Evolutionary conservation across 1,140 invertebrate genomes (phyloP).

Genomic region (Pemphigus obesinymphae): DNA sequence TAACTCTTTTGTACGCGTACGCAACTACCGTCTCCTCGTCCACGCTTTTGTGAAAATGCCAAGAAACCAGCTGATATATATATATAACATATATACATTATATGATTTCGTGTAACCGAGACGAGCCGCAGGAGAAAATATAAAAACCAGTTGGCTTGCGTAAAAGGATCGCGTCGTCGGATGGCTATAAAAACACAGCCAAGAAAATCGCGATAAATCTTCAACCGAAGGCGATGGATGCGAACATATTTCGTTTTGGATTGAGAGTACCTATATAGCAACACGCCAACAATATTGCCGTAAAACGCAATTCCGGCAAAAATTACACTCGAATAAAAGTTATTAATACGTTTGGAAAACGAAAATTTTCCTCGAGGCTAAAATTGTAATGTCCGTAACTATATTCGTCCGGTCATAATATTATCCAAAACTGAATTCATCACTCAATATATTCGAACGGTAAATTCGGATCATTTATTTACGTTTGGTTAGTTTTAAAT

Average conservation of each 20-base stretch:
- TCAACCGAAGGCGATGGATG: not conserved
- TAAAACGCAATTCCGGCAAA: too few relatives aligned
- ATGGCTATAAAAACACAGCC: not conserved
- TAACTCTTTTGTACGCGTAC: not conserved
- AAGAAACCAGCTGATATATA: not conserved
- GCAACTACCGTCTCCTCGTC: not conserved
- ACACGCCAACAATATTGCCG: too few relatives aligned
- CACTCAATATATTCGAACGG: too few relatives aligned
- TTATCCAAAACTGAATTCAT: too few relatives aligned
- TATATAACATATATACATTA: not conserved
- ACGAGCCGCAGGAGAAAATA: not conserved
- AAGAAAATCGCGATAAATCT: constrained; percentile 21
- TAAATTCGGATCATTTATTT: too few relatives aligned
- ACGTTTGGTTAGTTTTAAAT: too few relatives aligned
- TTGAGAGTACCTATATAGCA: too few relatives aligned
- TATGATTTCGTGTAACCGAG: not conserved
- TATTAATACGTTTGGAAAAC: too few relatives aligned
- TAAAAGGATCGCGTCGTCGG: not conserved
- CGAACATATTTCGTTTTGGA: not conserved
- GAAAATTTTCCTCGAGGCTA: too few relatives aligned
- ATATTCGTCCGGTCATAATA: too few relatives aligned
- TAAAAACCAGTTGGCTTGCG: constrained; percentile 26
- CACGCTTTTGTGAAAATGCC: not conserved
- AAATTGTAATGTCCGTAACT: too few relatives aligned
- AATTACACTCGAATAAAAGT: too few relatives aligned